Evolutionary conservation across 2,888 invertebrate species (phyloP), one percentile per base, ranked within the genome.

Genomic region (Ditula angustiorana): DNA sequence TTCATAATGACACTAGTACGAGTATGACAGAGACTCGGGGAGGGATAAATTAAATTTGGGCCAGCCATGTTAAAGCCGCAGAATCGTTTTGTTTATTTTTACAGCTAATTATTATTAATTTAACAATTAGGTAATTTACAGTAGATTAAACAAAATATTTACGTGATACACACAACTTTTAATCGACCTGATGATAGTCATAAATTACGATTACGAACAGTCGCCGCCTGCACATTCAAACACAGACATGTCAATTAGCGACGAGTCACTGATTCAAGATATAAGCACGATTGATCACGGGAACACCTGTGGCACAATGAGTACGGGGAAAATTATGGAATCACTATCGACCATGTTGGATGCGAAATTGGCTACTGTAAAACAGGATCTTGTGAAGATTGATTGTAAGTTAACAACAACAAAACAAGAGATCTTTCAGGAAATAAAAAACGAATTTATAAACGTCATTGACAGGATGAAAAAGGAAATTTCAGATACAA

Each of bases 371-470:
- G 21, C 23, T 3, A 13, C 16, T n/a, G 53, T 53, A 2, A 53
- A 53, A n/a, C 21, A 21, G 1, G 35, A 35, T 13, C 21, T 53
- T 0, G 8, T n/a, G 5, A 21, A 16, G 23, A 35, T 53, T 2
- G 53, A 53, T 19, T n/a, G 21, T n/a, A 53, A 53, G 5, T 35
- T 53, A 33, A 53, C 33, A 1, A 13, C 53, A 2, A 13, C 23
- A 5, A 53, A 53, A 3, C 35, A 35, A 10, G 35, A 53, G n/a
- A 53, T 53, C 0, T 53, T 53, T 13, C n/a, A 5, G n/a, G 35
- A 53, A 35, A 53, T 53, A 21, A 53, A 35, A n/a, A 53, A 33
- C 4, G 53, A 53, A 35, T 33, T 53, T n/a, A 8, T n/a, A 10
- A 19, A 23, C 5, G 33, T 13, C 5, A 35, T 53, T 19, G 24